Conservation (phyloP, 1,140 invertebrate species). For the Ceratoteleas bidentatus region DNA sequence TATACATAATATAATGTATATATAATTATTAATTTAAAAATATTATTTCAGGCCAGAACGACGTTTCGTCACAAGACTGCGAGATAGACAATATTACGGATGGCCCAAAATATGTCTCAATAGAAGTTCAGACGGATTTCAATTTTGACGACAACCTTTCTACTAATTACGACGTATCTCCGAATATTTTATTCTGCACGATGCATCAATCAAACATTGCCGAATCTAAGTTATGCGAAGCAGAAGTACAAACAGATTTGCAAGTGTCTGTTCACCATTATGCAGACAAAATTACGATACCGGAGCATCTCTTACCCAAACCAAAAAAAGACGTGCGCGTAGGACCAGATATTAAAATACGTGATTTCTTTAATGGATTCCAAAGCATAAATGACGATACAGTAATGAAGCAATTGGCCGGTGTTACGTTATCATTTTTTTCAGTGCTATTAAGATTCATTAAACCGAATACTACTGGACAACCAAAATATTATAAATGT, state of each 20-base stretch:
- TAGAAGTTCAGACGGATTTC: neutral
- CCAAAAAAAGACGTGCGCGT: neutral
- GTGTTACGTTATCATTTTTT: constrained; percentile 22
- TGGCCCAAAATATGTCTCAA: neutral
- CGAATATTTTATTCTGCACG: constrained; percentile 3
- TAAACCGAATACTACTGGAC: neutral
- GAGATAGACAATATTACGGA: too few relatives aligned
- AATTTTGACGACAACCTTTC: neutral
- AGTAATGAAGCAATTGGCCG: neutral
- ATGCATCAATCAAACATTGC: neutral
- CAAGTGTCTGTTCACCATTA: neutral
- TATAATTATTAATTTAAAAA: too few relatives aligned
- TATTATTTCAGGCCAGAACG: too few relatives aligned
- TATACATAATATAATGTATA: too few relatives aligned
- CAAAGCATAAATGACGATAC: neutral
- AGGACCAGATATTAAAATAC: neutral
- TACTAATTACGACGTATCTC: neutral
- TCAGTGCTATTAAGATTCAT: constrained; percentile 1
- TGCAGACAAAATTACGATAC: neutral
- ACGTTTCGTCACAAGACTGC: too few relatives aligned
- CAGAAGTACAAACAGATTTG: constrained; percentile 1
- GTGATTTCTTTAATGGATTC: neutral
- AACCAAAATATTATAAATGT: neutral
- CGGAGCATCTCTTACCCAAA: neutral
- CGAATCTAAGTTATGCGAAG: neutral